Base-by-base conservation (phyloP, 2,888 invertebrate genomes). In the Synanthedon tipuliformis region DNA sequence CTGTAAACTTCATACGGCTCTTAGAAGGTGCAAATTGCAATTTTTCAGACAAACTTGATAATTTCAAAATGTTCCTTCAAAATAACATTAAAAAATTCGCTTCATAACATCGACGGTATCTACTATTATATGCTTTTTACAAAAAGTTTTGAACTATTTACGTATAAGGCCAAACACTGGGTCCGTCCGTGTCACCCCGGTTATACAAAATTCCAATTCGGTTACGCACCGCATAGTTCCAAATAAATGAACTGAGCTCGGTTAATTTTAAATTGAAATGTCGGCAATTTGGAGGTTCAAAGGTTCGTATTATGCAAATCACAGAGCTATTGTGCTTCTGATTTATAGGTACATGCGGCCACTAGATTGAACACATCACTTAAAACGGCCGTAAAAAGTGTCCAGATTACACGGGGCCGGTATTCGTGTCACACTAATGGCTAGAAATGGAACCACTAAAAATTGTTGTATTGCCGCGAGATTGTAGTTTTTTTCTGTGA, bases 351-450 rank as follows among this genome's bases (percentile, higher is more conserved):
- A 64, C 61, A 60, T 54, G 52, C 40, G 61, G 51, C 65, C 63
- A 60, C 64, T 68, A 69, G 64, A n/a, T 50, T n/a, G 12, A 40
- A 53, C 53, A 69, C 70, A 68, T 73, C 70, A 74, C 66, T 76
- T 74, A 73, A 75, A 75, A 68, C 61, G 69, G 64, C 69, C 74
- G 68, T 76, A 77, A 78, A 78, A 76, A 76, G 56, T 63, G 65
- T 65, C 59, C 69, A 74, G 75, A 76, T 74, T 75, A 77, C 69
- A 65, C 61, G 59, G 40, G 61, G 66, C 69, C 63, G 66, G 63
- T 70, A 68, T 71, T 70, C 69, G 64, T 64, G 70, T 69, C 69
- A 71, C 73, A 70, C 73, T 75, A 74, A 71, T 34, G 63, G 62
- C 61, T 62, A 58, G 61, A 69, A 69, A 72, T 73, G 63, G 69